Evolutionary conservation across 2,113 vertebrate species (phyloP).

Genomic region (Chionodraco myersi): DNA sequence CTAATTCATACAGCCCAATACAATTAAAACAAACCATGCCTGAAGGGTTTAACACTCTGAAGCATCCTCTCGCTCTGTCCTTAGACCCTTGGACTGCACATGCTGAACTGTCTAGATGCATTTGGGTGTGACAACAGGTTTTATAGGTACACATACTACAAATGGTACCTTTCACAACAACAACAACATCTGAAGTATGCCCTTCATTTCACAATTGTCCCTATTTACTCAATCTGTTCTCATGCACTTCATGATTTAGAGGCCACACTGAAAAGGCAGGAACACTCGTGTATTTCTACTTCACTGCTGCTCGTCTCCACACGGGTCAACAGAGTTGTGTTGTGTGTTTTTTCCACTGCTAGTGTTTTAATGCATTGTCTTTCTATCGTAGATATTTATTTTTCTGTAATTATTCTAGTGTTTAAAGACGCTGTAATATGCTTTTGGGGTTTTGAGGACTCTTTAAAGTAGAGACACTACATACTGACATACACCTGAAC

Average conservation of each 20-base stretch:
- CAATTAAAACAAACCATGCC: not conserved
- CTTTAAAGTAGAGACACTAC: too few relatives aligned
- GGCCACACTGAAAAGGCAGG: not conserved
- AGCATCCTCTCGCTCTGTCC: too few relatives aligned
- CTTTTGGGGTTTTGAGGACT: too few relatives aligned
- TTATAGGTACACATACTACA: not conserved
- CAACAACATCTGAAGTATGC: slow-evolving; percentile 7
- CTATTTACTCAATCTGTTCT: slow-evolving; percentile 35
- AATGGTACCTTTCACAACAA: not conserved
- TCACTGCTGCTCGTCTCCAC: slow-evolving; percentile 6
- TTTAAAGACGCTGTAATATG: too few relatives aligned
- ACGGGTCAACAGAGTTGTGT: slow-evolving; percentile 16
- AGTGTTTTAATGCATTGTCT: too few relatives aligned
- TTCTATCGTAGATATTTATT: too few relatives aligned
- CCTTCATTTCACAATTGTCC: slow-evolving; percentile 27
- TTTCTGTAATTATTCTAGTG: too few relatives aligned
- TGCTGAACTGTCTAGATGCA: not conserved
- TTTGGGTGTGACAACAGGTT: not conserved
- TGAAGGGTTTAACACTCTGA: too few relatives aligned
- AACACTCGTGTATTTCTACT: not conserved
- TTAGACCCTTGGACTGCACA: not conserved
- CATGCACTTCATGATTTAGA: slow-evolving; percentile 33
- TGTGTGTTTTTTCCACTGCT: not conserved
- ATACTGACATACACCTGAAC: too few relatives aligned
- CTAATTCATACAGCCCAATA: not conserved